Percentiles rank a stretch among this genome's conserved stretches.
Conservation (phyloP, 2,888 invertebrate genomes). For the Eudemis profundana region DNA sequence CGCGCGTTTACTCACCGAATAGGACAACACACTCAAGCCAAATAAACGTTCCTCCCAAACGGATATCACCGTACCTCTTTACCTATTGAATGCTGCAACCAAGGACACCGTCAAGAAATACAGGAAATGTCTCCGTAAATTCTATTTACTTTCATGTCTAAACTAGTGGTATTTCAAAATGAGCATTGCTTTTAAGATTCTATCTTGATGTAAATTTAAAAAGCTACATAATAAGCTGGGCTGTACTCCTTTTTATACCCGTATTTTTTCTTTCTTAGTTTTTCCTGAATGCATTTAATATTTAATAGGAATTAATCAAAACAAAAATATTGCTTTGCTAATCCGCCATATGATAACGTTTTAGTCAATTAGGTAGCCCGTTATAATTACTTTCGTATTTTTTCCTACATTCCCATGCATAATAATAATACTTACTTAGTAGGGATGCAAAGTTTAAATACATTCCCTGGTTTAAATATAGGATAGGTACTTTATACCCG, state of each 20-base stretch:
- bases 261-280: not conserved
- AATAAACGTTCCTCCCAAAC: not conserved
- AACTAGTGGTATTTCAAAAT: constrained; percentile 32
- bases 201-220: constrained; percentile 23
- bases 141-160: constrained; percentile 37
- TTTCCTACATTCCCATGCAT: too few relatives aligned
- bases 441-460: too few relatives aligned
- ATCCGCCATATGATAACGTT: too few relatives aligned
- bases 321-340: too few relatives aligned
- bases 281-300: not conserved
- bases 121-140: constrained; percentile 18
- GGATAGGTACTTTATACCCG: too few relatives aligned
- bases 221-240: constrained; percentile 17
- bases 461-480: too few relatives aligned
- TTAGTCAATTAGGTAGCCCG: too few relatives aligned
- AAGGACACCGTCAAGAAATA: constrained; percentile 12
- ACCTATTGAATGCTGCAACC: constrained; percentile 12
- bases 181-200: constrained; percentile 25
- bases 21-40: constrained; percentile 11
- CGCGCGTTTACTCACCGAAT: not conserved
- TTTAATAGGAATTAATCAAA: not conserved
- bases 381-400: too few relatives aligned
- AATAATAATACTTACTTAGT: too few relatives aligned
- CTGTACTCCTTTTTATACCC: not conserved
- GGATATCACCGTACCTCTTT: constrained; percentile 6